A percentile compares a stretch with the other conserved stretches of the same genome.
Conservation (phyloP, 2,888 invertebrate genomes). For the Venustoraphidia nigricollis region DNA sequence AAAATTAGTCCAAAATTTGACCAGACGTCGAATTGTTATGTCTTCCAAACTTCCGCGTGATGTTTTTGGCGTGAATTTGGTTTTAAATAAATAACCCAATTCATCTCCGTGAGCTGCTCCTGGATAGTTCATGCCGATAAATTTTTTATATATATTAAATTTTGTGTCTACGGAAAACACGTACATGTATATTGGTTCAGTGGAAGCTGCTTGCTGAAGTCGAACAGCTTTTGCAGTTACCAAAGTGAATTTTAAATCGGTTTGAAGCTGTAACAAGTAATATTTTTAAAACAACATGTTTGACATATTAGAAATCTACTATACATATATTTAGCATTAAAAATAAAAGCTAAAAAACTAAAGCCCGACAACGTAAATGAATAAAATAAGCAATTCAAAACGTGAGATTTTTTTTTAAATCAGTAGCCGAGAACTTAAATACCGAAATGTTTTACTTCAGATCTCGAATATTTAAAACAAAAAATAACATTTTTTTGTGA, state of each 20-base stretch:
- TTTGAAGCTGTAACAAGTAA: slow-evolving; percentile 1
- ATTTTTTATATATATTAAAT: slow-evolving; percentile 18
- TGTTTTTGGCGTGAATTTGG: slow-evolving; percentile 9
- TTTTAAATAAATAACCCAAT: slow-evolving; percentile 19
- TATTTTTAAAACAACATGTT: neutral
- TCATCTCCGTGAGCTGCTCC: slow-evolving; percentile 23
- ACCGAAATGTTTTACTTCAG: neutral
- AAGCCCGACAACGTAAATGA: too few relatives aligned
- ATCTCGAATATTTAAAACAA: neutral
- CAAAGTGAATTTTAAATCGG: slow-evolving; percentile 1
- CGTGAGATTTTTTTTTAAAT: neutral
- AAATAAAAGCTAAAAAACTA: neutral
- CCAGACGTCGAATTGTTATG: slow-evolving; percentile 17
- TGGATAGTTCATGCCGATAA: slow-evolving; percentile 6
- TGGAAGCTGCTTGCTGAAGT: slow-evolving; percentile 9
- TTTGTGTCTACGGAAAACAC: slow-evolving; percentile 18
- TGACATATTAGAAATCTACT: neutral
- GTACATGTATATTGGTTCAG: slow-evolving; percentile 19
- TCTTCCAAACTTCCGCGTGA: slow-evolving; percentile 16
- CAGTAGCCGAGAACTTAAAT: too few relatives aligned
- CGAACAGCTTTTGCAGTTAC: neutral
- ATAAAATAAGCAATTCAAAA: too few relatives aligned
- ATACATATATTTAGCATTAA: neutral
- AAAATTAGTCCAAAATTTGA: slow-evolving; percentile 24
- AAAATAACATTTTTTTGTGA: too few relatives aligned